Percentiles rank a stretch among this genome's conserved stretches.
These are phyloP conservation scores for Lathronympha strigana DNA, from an alignment of 2,888 invertebrate species.

Conservation along the genomic window DNA sequence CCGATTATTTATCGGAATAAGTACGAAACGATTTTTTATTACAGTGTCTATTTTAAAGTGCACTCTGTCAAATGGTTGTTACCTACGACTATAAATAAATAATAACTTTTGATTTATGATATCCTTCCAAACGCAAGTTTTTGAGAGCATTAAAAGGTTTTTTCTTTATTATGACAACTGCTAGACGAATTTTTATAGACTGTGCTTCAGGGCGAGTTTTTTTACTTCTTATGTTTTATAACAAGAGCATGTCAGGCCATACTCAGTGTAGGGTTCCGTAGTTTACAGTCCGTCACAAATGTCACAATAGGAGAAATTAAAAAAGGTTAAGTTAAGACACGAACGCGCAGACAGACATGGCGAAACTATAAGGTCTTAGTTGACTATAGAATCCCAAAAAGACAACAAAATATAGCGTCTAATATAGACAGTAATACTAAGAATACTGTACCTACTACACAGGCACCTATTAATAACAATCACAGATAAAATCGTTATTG, in stretches of 20 bases:
- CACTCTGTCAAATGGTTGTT: constrained; percentile 65
- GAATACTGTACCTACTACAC: too few species aligned
- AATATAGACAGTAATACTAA: not conserved
- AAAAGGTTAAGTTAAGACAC: too few species aligned
- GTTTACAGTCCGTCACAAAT: too few species aligned
- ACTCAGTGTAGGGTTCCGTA: too few species aligned
- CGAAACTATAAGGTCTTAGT: too few species aligned
- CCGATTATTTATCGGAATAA: constrained; percentile 77
- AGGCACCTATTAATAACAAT: constrained; percentile 21
- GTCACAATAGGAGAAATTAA: too few species aligned
- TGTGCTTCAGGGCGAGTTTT: not conserved
- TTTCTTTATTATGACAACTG: constrained; percentile 43
- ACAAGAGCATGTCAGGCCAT: too few species aligned
- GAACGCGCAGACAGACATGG: too few species aligned
- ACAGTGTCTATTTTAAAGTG: constrained; percentile 72
- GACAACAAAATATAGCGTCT: not conserved
- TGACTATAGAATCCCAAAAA: not conserved
- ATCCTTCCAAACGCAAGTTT: constrained; percentile 51
- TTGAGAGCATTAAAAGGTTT: constrained; percentile 53
- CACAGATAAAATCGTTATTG: constrained; percentile 24
- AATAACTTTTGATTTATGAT: constrained; percentile 66
- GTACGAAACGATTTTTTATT: constrained; percentile 76
- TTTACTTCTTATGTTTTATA: not conserved
- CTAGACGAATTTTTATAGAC: constrained; percentile 22
- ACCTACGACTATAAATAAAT: constrained; percentile 60